Conservation (phyloP, 1,140 invertebrate genomes). For the Tetragnatha versicolor region DNA sequence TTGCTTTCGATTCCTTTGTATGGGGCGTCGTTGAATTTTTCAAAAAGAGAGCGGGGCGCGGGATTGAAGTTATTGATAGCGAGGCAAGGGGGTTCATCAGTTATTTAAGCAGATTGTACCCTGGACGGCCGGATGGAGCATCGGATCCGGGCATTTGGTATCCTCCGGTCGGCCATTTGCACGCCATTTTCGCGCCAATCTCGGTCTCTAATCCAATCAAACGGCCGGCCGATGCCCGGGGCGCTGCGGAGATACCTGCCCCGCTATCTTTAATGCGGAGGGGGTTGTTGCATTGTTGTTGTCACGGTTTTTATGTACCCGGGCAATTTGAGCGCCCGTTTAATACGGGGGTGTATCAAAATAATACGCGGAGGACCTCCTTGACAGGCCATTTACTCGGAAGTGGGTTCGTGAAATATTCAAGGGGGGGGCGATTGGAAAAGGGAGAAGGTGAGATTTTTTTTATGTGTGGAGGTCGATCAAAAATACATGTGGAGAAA, state of each 20-base stretch:
- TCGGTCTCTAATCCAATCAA: constrained; percentile 54
- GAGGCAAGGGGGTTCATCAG: constrained; percentile 37
- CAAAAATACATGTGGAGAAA: neutral
- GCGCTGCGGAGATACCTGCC: constrained; percentile 38
- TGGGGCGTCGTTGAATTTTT: constrained; percentile 47
- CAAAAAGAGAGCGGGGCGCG: constrained; percentile 32
- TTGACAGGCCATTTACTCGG: constrained; percentile 42
- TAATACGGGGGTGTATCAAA: constrained; percentile 41
- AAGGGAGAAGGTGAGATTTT: neutral
- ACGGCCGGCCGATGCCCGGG: constrained; percentile 5
- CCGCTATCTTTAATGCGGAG: neutral
- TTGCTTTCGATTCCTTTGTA: constrained; percentile 25
- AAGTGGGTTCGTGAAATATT: too few relatives aligned
- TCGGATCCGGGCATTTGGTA: constrained; percentile 38
- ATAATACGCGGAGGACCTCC: constrained; percentile 30
- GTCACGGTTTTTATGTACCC: constrained; percentile 21
- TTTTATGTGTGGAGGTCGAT: neutral
- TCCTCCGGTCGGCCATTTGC: constrained; percentile 54
- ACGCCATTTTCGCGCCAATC: constrained; percentile 55
- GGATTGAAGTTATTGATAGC: constrained; percentile 55
- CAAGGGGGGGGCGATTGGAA: too few relatives aligned
- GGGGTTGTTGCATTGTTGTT: neutral
- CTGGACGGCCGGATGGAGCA: constrained; percentile 32
- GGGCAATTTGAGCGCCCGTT: constrained; percentile 17
- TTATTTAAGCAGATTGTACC: constrained; percentile 55